Evolutionary conservation across 1,140 invertebrate species (phyloP).

Genomic region (Lepeophtheirus salmonis): DNA sequence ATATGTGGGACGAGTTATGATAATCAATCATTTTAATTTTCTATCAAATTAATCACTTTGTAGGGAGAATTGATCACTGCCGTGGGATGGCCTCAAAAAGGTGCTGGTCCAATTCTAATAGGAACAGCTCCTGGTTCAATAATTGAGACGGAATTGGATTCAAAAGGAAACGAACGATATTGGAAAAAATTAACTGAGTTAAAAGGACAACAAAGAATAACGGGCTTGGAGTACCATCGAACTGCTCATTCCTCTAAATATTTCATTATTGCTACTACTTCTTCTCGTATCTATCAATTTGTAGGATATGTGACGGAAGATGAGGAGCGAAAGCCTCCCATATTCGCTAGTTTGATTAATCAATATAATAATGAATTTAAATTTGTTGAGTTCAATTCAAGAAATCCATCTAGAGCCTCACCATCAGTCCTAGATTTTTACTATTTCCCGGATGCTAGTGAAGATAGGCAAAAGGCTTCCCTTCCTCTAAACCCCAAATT

Average conservation of each 20-base stretch:
- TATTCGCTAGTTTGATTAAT: neutral
- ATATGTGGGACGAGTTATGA: too few relatives aligned
- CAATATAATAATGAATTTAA: neutral
- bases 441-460: slow-evolving; percentile 34
- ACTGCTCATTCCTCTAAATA: slow-evolving; percentile 39
- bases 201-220: slow-evolving; percentile 41
- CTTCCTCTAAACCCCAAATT: slow-evolving; percentile 35
- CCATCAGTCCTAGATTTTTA: slow-evolving; percentile 59
- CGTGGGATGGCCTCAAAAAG: slow-evolving; percentile 58
- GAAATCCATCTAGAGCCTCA: slow-evolving; percentile 33
- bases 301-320: slow-evolving; percentile 44
- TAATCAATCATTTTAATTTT: slow-evolving; percentile 16
- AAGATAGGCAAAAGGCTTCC: neutral
- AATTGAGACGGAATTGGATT: slow-evolving; percentile 65
- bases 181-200: slow-evolving; percentile 80
- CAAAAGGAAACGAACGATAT: slow-evolving; percentile 63
- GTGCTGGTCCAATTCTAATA: slow-evolving; percentile 53
- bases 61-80: slow-evolving; percentile 59
- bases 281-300: slow-evolving; percentile 64
- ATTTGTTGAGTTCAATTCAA: slow-evolving; percentile 16
- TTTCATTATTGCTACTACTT: slow-evolving; percentile 55
- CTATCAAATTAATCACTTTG: slow-evolving; percentile 14
- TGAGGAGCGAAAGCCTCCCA: neutral
- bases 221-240: slow-evolving; percentile 61
- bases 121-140: slow-evolving; percentile 79